phyloP scores from a whole-genome alignment of 2,113 vertebrate genomes.

The Chloropsis cyanopogon region DNA sequence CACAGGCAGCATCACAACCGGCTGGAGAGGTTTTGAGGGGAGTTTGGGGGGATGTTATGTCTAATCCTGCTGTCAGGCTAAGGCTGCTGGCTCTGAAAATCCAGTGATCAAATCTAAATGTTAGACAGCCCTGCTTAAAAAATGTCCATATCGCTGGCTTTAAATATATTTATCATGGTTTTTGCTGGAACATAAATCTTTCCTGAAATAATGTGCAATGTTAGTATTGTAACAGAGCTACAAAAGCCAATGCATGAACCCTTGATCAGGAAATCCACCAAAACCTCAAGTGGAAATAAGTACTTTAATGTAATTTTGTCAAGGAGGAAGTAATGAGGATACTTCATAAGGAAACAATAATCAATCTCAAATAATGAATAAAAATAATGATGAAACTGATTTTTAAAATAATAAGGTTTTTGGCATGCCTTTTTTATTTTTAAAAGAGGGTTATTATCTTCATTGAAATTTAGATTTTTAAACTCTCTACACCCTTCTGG shows the following conservation, averaged over 20 bases:
- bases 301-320: background rate
- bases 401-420: background rate
- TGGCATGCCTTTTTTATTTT: background rate
- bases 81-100: background rate
- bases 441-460: background rate
- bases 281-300: constrained; percentile 48
- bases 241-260: background rate
- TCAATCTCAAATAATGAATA: background rate
- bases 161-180: background rate
- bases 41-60: background rate
- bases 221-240: background rate
- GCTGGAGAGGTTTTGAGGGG: background rate
- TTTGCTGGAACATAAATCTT: background rate
- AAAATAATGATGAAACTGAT: background rate
- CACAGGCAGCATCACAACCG: background rate
- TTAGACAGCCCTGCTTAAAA: background rate
- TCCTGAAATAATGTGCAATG: background rate
- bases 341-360: background rate
- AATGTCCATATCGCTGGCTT: background rate
- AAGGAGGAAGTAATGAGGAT: background rate
- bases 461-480: background rate
- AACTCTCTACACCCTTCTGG: background rate
- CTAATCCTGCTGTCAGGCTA: background rate
- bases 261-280: constrained; percentile 32
- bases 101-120: background rate